A percentile compares a stretch with the other conserved stretches of the same genome.
Evolutionary conservation across 2,113 vertebrate genomes (phyloP).

Genomic region (Alaudala cheleensis): DNA sequence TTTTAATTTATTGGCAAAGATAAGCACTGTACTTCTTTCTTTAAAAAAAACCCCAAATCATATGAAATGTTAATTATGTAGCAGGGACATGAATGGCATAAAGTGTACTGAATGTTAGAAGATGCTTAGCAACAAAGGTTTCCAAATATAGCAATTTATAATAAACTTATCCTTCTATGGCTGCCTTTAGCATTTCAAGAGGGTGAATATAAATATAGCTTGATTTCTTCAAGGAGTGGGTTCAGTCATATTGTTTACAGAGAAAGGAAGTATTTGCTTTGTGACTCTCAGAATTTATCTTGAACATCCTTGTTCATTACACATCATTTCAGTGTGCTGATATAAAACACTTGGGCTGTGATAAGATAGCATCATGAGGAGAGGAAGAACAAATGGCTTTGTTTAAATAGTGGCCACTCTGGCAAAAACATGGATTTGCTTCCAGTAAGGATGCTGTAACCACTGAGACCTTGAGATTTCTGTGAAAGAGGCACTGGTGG

Average conservation of each 20-base stretch:
- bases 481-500: neutral
- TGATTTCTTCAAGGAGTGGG: constrained; percentile 82
- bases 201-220: constrained; percentile 84
- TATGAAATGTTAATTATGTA: constrained; percentile 82
- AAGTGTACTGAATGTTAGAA: constrained; percentile 81
- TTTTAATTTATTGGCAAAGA: constrained; percentile 69
- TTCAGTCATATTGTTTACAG: constrained; percentile 84
- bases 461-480: neutral
- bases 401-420: constrained; percentile 63
- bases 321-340: constrained; percentile 69
- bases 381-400: constrained; percentile 69
- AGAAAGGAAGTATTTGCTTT: constrained; percentile 76
- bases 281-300: constrained; percentile 70
- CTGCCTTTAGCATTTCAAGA: constrained; percentile 81
- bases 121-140: constrained; percentile 83
- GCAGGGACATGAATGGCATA: constrained; percentile 77
- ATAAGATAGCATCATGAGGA: constrained; percentile 64
- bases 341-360: constrained; percentile 65
- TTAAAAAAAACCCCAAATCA: constrained; percentile 10
- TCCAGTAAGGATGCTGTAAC: constrained; percentile 34
- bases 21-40: constrained; percentile 21
- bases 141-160: constrained; percentile 87
- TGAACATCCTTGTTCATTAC: constrained; percentile 64
- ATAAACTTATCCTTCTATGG: constrained; percentile 88
- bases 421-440: constrained; percentile 25